Evolutionary conservation across 2,888 invertebrate genomes (phyloP), one percentile per base, ranked within the genome.

Genomic region (Cantharis rustica): DNA sequence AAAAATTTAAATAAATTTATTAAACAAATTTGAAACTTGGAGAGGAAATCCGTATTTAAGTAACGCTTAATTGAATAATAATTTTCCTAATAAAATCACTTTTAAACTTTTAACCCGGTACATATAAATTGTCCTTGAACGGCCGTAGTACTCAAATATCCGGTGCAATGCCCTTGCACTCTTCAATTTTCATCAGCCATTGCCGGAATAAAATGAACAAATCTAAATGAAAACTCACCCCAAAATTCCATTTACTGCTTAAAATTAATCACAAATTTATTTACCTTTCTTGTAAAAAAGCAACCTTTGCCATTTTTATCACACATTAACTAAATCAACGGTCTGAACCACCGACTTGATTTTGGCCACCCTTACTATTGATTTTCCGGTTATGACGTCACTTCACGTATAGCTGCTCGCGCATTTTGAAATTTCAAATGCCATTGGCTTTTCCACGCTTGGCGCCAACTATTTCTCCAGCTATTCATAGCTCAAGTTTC

Each of bases 241-340:
- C 64, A 20, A n/a, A 61, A 10, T 63, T 64, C 16, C 71, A 68
- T 63, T 20, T 61, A 77, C 63, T n/a, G 68, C 17, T n/a, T 26
- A 63, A 71, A 63, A 79, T 80, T 72, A 66, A 82, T 77, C 81
- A 80, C 75, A 78, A 79, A 82, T 81, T 83, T 75, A 85, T 85
- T 89, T 89, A 91, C 91, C 91, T 91, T 91, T 87, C 90, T 89
- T 81, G 90, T 89, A 87, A 91, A 93, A 89, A 93, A 93, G 89
- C 93, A 93, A 87, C 93, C 93, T 85, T 91, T 92, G 88, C 92
- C 92, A 89, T 92, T 91, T 89, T 91, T 92, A 90, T 93, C 93
- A 88, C 93, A 93, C 93, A 93, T 93, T 86, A 88, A 88, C 88
- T 86, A 85, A 85, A 84, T 76, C 80, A 76, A 81, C 76, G 75